phyloP scores from a whole-genome alignment of 1,140 invertebrate genomes.

The Conus betulinus region DNA sequence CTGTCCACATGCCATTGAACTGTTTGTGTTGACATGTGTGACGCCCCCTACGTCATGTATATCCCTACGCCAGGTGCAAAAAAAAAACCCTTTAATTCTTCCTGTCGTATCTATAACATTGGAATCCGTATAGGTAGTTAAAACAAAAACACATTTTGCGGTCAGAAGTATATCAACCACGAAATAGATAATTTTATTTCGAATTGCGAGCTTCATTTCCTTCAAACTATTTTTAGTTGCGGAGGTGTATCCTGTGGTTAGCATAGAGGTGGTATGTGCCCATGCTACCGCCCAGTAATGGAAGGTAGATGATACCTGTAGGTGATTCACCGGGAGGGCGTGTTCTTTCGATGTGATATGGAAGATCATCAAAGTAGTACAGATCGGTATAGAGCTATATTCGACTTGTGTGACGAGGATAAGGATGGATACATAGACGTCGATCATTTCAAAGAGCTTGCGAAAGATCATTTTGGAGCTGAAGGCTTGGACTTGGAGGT shows the following conservation, averaged over 20 bases:
- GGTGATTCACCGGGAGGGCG: constrained; percentile 26
- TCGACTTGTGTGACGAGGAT: constrained; percentile 69
- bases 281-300: constrained; percentile 8
- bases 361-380: constrained; percentile 54
- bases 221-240: constrained; percentile 21
- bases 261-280: neutral
- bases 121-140: too few relatives aligned
- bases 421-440: constrained; percentile 71
- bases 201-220: neutral
- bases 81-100: too few relatives aligned
- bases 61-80: constrained; percentile 28
- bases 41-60: constrained; percentile 14
- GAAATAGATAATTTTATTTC: too few relatives aligned
- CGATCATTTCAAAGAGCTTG: constrained; percentile 66
- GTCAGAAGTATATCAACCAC: too few relatives aligned
- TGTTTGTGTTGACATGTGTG: constrained; percentile 32
- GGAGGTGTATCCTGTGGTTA: neutral
- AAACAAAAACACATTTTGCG: too few relatives aligned
- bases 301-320: constrained; percentile 28
- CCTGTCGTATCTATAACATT: too few relatives aligned
- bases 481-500: constrained; percentile 53
- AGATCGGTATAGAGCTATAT: constrained; percentile 65
- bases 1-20: neutral
- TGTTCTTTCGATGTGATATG: constrained; percentile 38
- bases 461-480: constrained; percentile 69